These are phyloP conservation scores for Rhamphomyia laevipes DNA, from an alignment of 2,888 invertebrate species.

Conservation along the genomic window DNA sequence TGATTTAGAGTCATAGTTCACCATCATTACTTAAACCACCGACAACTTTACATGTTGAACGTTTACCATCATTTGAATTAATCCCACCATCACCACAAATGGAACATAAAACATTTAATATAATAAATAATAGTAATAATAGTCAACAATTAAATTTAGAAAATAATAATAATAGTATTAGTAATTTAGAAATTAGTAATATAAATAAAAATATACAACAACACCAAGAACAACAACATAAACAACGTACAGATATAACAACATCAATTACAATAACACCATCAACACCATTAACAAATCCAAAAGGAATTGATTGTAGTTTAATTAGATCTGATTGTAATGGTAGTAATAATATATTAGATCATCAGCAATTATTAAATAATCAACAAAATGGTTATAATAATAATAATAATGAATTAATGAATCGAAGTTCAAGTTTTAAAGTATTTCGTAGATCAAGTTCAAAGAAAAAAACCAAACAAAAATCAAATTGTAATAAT, in stretches of 20 bases:
- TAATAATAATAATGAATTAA: too few species aligned
- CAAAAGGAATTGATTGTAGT: neutral
- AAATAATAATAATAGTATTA: constrained; percentile 21
- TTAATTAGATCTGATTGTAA: neutral
- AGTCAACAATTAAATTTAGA: constrained; percentile 20
- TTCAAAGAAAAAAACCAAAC: constrained; percentile 47
- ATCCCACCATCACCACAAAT: constrained; percentile 33
- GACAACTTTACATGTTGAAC: constrained; percentile 29
- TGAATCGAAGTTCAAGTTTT: constrained; percentile 61
- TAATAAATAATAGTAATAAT: constrained; percentile 33
- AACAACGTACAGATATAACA: constrained; percentile 14
- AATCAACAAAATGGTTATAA: constrained; percentile 13
- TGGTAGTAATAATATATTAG: constrained; percentile 2
- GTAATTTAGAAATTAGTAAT: constrained; percentile 14
- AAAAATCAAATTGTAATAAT: constrained; percentile 29
- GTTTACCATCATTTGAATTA: constrained; percentile 35
- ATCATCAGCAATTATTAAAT: constrained; percentile 10
- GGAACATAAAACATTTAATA: constrained; percentile 30
- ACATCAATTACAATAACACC: constrained; percentile 24
- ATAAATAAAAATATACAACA: constrained; percentile 16
- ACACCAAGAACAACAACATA: constrained; percentile 9
- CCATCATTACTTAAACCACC: constrained; percentile 35
- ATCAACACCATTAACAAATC: neutral
- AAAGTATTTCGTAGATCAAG: constrained; percentile 61
- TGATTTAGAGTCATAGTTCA: constrained; percentile 26